Evolutionary conservation across 2,113 vertebrate species (phyloP).

Genomic region (Equus quagga): DNA sequence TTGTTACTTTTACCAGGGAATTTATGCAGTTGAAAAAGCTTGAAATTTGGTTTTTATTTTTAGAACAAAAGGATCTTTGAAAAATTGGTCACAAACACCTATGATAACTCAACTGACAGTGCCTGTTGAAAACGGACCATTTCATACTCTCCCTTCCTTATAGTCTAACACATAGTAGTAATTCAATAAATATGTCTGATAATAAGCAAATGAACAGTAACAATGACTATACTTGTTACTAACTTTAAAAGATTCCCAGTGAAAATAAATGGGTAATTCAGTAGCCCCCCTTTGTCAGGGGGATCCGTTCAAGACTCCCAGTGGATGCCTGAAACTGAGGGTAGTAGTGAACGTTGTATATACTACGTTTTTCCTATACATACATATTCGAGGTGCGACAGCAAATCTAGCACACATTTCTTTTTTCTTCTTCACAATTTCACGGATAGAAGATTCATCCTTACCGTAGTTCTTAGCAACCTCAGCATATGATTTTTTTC

Average conservation of each 20-base stretch:
- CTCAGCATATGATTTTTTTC: too few relatives aligned
- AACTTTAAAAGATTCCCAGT: neutral
- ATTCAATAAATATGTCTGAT: neutral
- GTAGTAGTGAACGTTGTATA: too few relatives aligned
- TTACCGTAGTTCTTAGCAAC: too few relatives aligned
- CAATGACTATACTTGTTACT: neutral
- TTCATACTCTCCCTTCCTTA: neutral
- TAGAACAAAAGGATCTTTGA: neutral
- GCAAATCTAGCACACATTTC: too few relatives aligned
- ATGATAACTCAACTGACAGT: neutral
- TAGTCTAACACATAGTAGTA: neutral
- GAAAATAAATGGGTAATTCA: neutral
- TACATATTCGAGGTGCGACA: too few relatives aligned
- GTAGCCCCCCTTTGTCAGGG: too few relatives aligned
- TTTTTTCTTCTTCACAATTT: too few relatives aligned
- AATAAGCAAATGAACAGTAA: neutral
- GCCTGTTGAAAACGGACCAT: neutral
- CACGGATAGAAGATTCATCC: too few relatives aligned
- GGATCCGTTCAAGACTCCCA: too few relatives aligned
- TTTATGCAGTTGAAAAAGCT: constrained; percentile 18
- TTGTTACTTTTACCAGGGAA: neutral
- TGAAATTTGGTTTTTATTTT: constrained; percentile 28
- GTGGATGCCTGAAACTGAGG: too few relatives aligned
- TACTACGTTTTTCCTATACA: too few relatives aligned
- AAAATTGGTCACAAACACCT: neutral